A percentile compares a stretch with the other conserved stretches of the same genome.
phyloP scores from a whole-genome alignment of 30 jellyfish, hydroid and myxozoan genomes.

The Catostylus mosaicus region DNA sequence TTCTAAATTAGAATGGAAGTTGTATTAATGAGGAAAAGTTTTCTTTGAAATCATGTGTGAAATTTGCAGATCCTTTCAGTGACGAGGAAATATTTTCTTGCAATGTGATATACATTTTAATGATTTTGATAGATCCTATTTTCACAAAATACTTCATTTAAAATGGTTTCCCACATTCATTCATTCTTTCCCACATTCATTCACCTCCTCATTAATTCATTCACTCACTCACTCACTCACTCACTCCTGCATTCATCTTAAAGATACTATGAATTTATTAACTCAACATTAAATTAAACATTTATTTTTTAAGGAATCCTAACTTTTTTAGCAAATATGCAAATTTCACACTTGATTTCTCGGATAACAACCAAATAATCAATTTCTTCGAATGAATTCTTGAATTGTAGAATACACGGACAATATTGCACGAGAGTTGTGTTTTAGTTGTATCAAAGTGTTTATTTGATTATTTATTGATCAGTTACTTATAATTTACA shows the following conservation, averaged over 20 bases:
- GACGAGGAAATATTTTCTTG: too few relatives aligned
- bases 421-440: conserved; percentile 12
- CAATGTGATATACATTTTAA: too few relatives aligned
- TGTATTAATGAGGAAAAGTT: background rate
- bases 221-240: background rate
- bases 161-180: too few relatives aligned
- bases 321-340: background rate
- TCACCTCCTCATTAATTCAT: background rate
- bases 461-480: conserved; percentile 18
- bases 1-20: background rate
- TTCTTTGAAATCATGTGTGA: background rate
- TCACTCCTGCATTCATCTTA: background rate
- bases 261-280: background rate
- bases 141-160: too few relatives aligned
- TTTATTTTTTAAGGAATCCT: too few relatives aligned
- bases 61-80: too few relatives aligned
- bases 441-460: conserved; percentile 36
- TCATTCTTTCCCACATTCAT: background rate
- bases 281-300: background rate
- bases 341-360: background rate
- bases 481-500: too few relatives aligned
- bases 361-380: background rate
- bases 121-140: too few relatives aligned
- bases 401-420: background rate
- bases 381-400: background rate